phyloP scores from a whole-genome alignment of 92 coral and sea anemone species.

The Diadumene lineata region DNA sequence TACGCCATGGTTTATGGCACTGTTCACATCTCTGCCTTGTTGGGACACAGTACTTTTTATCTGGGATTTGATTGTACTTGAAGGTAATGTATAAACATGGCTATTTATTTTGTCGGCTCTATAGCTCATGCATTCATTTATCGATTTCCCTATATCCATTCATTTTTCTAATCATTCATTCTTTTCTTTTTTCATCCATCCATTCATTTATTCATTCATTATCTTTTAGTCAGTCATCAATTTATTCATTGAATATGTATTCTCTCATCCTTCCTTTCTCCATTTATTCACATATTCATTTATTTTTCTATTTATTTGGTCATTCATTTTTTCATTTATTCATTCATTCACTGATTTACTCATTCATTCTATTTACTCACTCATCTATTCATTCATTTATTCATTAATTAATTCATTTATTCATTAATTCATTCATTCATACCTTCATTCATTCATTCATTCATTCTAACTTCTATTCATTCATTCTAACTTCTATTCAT shows the following conservation, averaged over 20 bases:
- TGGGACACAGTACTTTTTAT: conserved; percentile 93
- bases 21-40: conserved; percentile 89
- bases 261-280: conserved; percentile 2
- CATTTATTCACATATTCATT: background rate
- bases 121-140: too few species aligned
- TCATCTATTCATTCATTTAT: background rate
- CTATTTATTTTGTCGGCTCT: too few species aligned
- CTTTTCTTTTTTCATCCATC: background rate
- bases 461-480: background rate
- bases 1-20: conserved; percentile 98
- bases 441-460: background rate
- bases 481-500: background rate
- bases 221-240: too few species aligned
- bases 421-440: background rate
- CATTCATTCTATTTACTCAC: background rate
- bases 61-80: conserved; percentile 88
- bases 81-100: conserved; percentile 65
- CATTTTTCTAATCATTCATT: background rate
- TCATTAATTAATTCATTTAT: background rate
- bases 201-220: background rate
- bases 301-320: too few species aligned
- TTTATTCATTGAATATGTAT: too few species aligned
- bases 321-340: too few species aligned
- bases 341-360: background rate
- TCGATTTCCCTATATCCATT: background rate